Base-by-base conservation (phyloP, 2,113 vertebrate species). In the Phodopus roborovskii region DNA sequence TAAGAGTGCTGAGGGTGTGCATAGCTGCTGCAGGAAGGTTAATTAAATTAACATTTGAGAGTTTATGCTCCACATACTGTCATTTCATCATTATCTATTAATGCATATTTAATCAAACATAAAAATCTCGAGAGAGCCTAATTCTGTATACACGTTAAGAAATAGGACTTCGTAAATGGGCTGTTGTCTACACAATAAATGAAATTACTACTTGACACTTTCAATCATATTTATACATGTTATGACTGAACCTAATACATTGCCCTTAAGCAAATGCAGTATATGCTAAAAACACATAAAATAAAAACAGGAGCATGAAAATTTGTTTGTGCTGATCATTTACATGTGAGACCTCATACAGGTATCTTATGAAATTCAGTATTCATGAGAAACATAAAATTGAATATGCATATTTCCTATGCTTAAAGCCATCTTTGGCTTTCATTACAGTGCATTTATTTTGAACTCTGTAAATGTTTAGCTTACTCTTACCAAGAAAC, bases 61-160 rank as follows among this genome's bases (percentile, higher is more conserved):
- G 81, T 28, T 94, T 75, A 70, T 33, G 30, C 56, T 79, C 36
- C 64, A 86, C 45, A 0, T 68, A 81, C 93, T 97, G 92, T 58
- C 84, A 94, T 83, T 95, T 88, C 85, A 82, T 45, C 77, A 53
- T 13, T 39, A 95, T 7, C 82, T 97, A 92, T 88, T 89, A 91
- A 89, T 26, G 78, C 78, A 93, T 97, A 84, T 92, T 97, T 97
- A 92, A 74, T 95, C 70, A 98, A 97, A 97, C 98, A 97, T 97
- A 97, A 98, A 94, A 66, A 7, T 73, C 87, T 74, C 53, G 58
- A 42, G 30, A 53, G 15, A 39, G 22, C 2, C 33, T 83, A 84
- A 93, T 60, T 90, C 91, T 30, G 39, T 62, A 62, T 73, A 56
- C 45, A 58, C 12, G 3, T 30, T 30, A 53, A 28, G 81, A 42